Conservation (phyloP, 2,113 vertebrate genomes). For the Fulica atra region DNA sequence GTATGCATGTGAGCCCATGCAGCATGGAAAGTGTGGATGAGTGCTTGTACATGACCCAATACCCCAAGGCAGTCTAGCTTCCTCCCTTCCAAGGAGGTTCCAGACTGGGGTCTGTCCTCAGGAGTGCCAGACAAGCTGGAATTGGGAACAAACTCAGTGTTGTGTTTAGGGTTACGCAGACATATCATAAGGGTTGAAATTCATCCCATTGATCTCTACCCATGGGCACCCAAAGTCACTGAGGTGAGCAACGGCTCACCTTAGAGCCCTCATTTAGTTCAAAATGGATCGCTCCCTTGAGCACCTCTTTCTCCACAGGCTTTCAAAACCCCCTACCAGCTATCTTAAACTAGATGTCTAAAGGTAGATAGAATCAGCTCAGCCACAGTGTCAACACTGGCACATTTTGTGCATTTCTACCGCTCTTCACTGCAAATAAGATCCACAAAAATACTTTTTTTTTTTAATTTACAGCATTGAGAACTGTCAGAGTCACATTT, state of each 20-base stretch:
- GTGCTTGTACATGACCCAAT: background rate
- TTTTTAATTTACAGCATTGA: background rate
- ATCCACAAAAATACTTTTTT: background rate
- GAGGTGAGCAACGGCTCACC: background rate
- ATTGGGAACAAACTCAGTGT: background rate
- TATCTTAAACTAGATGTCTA: background rate
- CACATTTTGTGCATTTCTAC: background rate
- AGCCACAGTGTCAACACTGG: background rate
- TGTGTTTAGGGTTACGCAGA: background rate
- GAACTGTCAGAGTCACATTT: background rate
- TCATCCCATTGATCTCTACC: background rate
- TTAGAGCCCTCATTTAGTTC: background rate
- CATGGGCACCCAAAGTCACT: background rate
- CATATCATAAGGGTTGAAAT: background rate
- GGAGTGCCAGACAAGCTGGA: background rate
- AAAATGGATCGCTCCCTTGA: background rate
- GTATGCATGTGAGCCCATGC: background rate
- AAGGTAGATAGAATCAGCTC: background rate
- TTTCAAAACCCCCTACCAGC: background rate
- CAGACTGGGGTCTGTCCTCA: rapidly evolving
- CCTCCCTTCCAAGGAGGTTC: background rate
- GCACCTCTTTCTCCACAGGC: background rate
- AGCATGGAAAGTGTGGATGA: background rate
- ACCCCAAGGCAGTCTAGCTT: background rate
- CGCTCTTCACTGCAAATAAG: background rate